Conservation (phyloP, 2,888 invertebrate genomes). For the Nephrotoma flavescens region DNA sequence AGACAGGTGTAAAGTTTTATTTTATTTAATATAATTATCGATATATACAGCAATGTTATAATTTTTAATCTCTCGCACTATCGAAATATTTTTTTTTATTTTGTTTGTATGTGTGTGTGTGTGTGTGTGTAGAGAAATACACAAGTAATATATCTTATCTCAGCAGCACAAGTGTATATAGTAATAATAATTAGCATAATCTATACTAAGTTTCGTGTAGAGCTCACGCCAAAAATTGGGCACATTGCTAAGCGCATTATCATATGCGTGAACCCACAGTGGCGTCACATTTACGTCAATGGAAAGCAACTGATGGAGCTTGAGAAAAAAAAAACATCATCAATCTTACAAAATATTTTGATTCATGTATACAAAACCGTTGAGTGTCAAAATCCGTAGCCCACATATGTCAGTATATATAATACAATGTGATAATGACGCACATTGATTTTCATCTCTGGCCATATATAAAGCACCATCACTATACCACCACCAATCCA, state of each 20-base stretch:
- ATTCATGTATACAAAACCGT: not conserved
- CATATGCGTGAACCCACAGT: not conserved
- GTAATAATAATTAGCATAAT: not conserved
- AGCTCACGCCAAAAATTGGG: not conserved
- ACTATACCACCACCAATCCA: not conserved
- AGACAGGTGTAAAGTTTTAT: not conserved
- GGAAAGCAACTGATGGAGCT: not conserved
- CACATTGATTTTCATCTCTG: not conserved
- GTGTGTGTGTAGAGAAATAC: not conserved
- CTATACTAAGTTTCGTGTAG: not conserved
- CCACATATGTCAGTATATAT: not conserved
- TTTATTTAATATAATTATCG: not conserved
- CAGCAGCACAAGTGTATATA: not conserved
- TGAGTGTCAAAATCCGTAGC: not conserved
- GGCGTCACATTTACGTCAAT: not conserved
- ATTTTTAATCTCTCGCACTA: not conserved
- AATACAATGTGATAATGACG: not conserved
- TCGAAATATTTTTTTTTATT: not conserved
- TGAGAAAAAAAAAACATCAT: not conserved
- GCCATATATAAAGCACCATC: not conserved
- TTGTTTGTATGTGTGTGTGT: no score
- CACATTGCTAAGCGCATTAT: not conserved
- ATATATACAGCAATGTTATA: not conserved
- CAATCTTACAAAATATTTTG: not conserved
- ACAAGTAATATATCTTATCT: not conserved